Base-by-base conservation (phyloP, 2,113 vertebrate species). In the Pogona vitticeps region DNA sequence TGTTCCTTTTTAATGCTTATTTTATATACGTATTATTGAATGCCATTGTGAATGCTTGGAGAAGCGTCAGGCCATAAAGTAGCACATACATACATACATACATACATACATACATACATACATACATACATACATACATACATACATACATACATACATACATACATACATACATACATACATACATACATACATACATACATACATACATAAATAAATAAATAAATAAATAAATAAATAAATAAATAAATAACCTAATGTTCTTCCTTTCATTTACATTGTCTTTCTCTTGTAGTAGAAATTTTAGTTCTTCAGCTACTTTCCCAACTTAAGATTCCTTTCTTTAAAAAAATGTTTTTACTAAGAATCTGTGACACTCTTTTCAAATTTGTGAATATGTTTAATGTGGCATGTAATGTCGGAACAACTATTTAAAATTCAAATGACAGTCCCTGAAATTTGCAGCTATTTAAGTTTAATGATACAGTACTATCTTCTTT, bases 251-350 rank as follows among this genome's bases (percentile, higher is more conserved):
- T 76, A 65, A 71, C 38, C 46, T 18, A 0, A 13, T 18, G 0
- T 0, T 0, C 21, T n/a, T 88, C 20, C 59, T 40, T 0, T 0
- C 61, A 31, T 1, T 17, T 85, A 40, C 67, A 2, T 81, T 31
- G 20, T 82, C 40, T 61, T 40, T 56, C 68, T 36, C 73, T 77
- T 56, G 59, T 81, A 68, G 68, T 13, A 23, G 56, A 61, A 79
- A 42, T 20, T 88, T 2, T 65, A 82, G 58, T 12, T 1, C 0
- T 31, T 26, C 79, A 18, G 38, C 2, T 56, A 6, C 36, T 80
- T 42, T 80, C 65, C 40, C 7, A n/a, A 38, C 18, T 59, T 46
- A 21, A 75, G 28, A 84, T 63, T 15, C 23, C 63, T 26, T 65
- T 65, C 20, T 59, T 80, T 80, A 18, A 77, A 78, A 58, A 76